Evolutionary conservation across 2,797 vertebrate species (phyloP).

Genomic region (Tiaroga cobitis): DNA sequence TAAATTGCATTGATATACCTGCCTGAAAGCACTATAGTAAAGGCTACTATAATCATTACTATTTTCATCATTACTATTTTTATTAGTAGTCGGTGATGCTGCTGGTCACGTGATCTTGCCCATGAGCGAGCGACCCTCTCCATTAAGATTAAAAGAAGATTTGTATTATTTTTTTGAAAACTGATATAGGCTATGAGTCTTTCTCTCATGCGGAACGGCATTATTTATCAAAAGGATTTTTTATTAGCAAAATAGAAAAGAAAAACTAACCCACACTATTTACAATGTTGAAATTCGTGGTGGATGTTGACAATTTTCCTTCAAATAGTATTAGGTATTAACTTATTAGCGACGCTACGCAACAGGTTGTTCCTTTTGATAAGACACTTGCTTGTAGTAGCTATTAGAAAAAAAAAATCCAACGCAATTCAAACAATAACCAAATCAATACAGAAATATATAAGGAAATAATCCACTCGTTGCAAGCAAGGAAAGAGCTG

Average conservation of each 20-base stretch:
- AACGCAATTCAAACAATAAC: neutral
- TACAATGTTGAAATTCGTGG: neutral
- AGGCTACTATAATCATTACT: too few relatives aligned
- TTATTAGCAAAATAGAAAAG: neutral
- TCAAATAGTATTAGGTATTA: neutral
- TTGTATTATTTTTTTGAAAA: too few relatives aligned
- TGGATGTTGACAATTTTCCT: neutral
- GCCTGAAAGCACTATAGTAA: neutral
- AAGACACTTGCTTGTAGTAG: neutral
- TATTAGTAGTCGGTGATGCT: neutral
- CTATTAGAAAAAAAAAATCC: neutral
- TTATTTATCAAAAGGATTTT: neutral
- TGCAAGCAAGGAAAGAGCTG: neutral
- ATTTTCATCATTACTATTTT: too few relatives aligned
- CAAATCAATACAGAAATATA: neutral
- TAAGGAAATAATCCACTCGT: neutral
- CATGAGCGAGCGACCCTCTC: neutral
- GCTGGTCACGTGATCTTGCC: neutral
- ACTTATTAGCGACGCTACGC: neutral
- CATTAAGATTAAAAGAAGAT: neutral
- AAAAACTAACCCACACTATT: neutral
- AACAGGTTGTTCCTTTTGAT: constrained; percentile 9
- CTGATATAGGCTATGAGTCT: neutral
- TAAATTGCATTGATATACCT: neutral
- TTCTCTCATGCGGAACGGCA: neutral